These are phyloP conservation scores for Perithous albicinctus DNA, from an alignment of 2,888 invertebrate species.

Conservation along the genomic window DNA sequence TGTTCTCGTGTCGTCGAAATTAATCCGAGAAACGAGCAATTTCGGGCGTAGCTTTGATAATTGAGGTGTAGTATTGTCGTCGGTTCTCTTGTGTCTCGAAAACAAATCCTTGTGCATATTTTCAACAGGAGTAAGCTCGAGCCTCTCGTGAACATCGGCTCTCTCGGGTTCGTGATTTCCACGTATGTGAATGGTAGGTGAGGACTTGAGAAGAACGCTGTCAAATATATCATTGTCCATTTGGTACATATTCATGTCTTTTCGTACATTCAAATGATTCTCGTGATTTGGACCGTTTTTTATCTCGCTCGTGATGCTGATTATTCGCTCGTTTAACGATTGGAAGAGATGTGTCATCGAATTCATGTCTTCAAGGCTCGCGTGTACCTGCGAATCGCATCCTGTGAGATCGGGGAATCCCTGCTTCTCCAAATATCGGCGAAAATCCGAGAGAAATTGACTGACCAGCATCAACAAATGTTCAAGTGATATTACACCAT, in stretches of 20 bases:
- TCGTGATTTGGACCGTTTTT: conserved; percentile 33
- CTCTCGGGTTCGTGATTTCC: conserved; percentile 65
- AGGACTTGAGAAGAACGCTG: conserved; percentile 76
- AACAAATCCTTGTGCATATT: conserved; percentile 75
- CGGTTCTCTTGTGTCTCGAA: conserved; percentile 71
- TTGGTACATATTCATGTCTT: conserved; percentile 13
- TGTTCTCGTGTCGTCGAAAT: conserved; percentile 66
- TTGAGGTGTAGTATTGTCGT: conserved; percentile 53
- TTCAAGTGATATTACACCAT: conserved; percentile 73
- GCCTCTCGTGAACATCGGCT: conserved; percentile 71
- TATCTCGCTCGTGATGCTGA: conserved; percentile 18
- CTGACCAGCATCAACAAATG: conserved; percentile 75
- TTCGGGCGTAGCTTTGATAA: conserved; percentile 69
- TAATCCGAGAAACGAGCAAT: conserved; percentile 68
- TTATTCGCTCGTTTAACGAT: conserved; percentile 60
- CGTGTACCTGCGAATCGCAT: conserved; percentile 74
- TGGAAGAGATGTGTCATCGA: conserved; percentile 70
- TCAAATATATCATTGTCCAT: conserved; percentile 66
- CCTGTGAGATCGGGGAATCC: conserved; percentile 71
- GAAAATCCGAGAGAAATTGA: conserved; percentile 69
- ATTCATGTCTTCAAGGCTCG: conserved; percentile 74
- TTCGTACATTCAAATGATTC: conserved; percentile 14
- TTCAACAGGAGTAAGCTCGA: conserved; percentile 80
- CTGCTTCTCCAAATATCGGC: conserved; percentile 63
- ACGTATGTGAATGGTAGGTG: conserved; percentile 78